Conservation (phyloP, 2,797 vertebrate species). For the Pygocentrus nattereri region DNA sequence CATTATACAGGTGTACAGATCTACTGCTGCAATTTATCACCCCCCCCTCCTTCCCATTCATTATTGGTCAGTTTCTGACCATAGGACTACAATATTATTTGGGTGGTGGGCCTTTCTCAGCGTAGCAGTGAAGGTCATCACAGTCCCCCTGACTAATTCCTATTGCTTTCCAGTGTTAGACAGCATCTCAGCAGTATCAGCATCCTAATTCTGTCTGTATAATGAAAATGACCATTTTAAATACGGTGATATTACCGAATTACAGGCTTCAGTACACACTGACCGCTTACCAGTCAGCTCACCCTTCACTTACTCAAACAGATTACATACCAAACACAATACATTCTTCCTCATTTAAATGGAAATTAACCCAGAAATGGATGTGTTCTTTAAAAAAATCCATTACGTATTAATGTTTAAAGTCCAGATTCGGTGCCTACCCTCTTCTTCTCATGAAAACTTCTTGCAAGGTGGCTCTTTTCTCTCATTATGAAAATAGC, state of each 20-base stretch:
- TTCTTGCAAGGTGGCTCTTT: constrained; percentile 55
- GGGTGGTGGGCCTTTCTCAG: too few species aligned
- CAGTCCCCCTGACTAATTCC: background rate
- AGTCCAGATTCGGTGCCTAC: background rate
- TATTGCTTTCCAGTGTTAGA: background rate
- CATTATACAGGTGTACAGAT: too few species aligned
- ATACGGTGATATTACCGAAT: background rate
- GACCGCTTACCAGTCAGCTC: background rate
- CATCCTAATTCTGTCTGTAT: background rate
- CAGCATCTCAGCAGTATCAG: background rate
- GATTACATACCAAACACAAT: constrained; percentile 6
- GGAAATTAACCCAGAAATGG: constrained; percentile 22
- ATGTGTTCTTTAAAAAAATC: constrained; percentile 15
- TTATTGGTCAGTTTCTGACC: too few species aligned
- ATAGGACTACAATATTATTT: too few species aligned
- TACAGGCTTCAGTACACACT: background rate
- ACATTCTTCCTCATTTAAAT: constrained; percentile 21
- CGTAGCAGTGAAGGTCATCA: too few species aligned
- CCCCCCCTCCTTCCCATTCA: too few species aligned
- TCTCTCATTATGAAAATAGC: constrained; percentile 68
- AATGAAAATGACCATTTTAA: background rate
- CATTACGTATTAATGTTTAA: constrained; percentile 22
- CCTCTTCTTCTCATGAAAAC: background rate
- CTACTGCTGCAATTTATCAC: too few species aligned
- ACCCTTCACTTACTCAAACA: background rate